A percentile compares a stretch with the other conserved stretches of the same genome.
Conservation (phyloP, 2,797 vertebrate species). For the Cossypha dichroa region DNA sequence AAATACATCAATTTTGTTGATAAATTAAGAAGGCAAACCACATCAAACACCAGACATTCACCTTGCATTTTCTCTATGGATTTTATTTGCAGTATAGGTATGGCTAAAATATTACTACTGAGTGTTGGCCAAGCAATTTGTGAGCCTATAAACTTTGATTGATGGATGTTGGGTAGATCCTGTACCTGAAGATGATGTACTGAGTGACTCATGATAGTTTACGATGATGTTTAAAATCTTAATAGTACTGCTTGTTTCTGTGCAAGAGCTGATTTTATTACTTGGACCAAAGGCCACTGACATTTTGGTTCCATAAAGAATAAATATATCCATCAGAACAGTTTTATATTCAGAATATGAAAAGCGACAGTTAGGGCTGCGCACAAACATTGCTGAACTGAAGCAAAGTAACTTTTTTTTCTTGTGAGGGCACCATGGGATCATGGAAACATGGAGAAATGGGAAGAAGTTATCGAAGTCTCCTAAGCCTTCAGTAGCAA, state of each 20-base stretch:
- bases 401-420: not conserved
- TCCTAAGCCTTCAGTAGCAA: not conserved
- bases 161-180: constrained; percentile 50
- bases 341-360: constrained; percentile 47
- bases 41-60: not conserved
- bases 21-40: not conserved
- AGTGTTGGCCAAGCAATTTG: constrained; percentile 63
- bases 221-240: constrained; percentile 68
- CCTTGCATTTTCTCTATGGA: not conserved
- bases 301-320: constrained; percentile 69
- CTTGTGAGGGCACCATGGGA: not conserved
- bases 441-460: not conserved
- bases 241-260: constrained; percentile 69
- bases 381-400: not conserved
- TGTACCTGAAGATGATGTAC: constrained; percentile 66
- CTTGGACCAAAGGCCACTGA: constrained; percentile 58
- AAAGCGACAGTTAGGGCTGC: not conserved
- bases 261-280: constrained; percentile 69
- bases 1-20: not conserved
- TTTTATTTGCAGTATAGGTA: constrained; percentile 57
- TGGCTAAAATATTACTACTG: constrained; percentile 36
- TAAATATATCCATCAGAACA: constrained; percentile 29
- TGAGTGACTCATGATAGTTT: constrained; percentile 68
- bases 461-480: not conserved
- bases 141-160: constrained; percentile 69